phyloP scores from a whole-genome alignment of 2,797 vertebrate species.

The Carcharodon carcharias region DNA sequence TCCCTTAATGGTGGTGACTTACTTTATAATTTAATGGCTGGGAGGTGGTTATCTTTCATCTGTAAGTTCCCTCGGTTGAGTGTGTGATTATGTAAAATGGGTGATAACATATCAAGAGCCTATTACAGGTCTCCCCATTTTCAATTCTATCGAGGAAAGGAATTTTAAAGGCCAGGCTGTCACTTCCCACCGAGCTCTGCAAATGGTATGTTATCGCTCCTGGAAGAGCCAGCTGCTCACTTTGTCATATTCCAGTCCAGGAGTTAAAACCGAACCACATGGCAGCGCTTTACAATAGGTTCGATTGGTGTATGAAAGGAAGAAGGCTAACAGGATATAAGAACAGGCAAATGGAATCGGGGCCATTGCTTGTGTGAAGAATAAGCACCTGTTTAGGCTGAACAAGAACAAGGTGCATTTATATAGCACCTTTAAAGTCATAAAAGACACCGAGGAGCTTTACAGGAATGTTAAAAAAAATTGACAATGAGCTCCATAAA shows the following conservation, averaged over 20 bases:
- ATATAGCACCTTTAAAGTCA: background rate
- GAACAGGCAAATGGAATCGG: background rate
- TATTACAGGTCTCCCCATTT: background rate
- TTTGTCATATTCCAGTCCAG: background rate
- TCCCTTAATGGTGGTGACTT: background rate
- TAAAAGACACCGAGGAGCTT: background rate
- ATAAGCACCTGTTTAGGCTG: background rate
- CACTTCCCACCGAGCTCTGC: background rate
- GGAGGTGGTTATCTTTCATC: background rate
- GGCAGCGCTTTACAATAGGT: background rate
- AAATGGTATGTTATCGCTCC: background rate
- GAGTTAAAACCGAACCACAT: background rate
- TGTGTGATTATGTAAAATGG: background rate
- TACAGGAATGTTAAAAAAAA: background rate
- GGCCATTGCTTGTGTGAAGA: background rate
- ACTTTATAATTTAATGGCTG: background rate
- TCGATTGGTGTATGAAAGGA: background rate
- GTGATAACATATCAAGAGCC: background rate
- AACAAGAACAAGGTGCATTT: background rate
- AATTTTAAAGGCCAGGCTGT: background rate
- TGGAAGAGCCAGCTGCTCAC: background rate
- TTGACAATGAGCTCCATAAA: background rate
- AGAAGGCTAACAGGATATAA: background rate
- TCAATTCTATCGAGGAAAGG: background rate
- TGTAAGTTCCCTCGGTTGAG: background rate